A percentile compares a stretch with the other conserved stretches of the same genome.
Conservation (phyloP, 2,113 vertebrate genomes). For the Tragelaphus imberbis region DNA sequence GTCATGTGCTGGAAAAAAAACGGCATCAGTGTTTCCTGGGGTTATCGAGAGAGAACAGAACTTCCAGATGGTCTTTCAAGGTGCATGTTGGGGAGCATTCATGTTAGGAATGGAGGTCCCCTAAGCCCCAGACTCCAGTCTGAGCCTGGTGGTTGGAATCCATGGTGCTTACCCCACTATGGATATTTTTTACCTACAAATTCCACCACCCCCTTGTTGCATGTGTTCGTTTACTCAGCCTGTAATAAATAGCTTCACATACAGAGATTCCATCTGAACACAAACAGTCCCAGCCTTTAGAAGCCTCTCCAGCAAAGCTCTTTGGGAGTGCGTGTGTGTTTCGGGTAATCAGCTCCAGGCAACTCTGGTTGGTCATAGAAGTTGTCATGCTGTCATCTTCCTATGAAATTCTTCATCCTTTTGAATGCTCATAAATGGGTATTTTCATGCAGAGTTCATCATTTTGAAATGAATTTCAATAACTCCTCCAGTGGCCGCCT, state of each 20-base stretch:
- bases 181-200: slow-evolving; percentile 12
- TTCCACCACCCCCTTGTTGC: background rate
- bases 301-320: slow-evolving; percentile 50
- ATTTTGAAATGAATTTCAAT: slow-evolving; percentile 67
- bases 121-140: background rate
- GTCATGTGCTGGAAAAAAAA: background rate
- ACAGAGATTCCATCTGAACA: slow-evolving; percentile 36
- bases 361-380: background rate
- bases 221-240: slow-evolving; percentile 49
- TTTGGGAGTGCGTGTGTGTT: background rate
- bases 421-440: slow-evolving; percentile 55
- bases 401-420: slow-evolving; percentile 38
- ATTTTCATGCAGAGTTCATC: slow-evolving; percentile 50
- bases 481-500: slow-evolving; percentile 63
- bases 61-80: slow-evolving; percentile 2
- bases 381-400: slow-evolving; percentile 54
- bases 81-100: background rate
- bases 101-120: background rate
- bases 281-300: slow-evolving; percentile 25
- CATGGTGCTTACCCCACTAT: background rate
- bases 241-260: slow-evolving; percentile 43
- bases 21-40: background rate
- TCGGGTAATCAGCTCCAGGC: slow-evolving; percentile 46
- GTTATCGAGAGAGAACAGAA: slow-evolving; percentile 10
- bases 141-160: background rate